Percentiles rank a stretch among this genome's conserved stretches.
Evolutionary conservation across 2,888 invertebrate species (phyloP).

Genomic region (Idaea biselata): DNA sequence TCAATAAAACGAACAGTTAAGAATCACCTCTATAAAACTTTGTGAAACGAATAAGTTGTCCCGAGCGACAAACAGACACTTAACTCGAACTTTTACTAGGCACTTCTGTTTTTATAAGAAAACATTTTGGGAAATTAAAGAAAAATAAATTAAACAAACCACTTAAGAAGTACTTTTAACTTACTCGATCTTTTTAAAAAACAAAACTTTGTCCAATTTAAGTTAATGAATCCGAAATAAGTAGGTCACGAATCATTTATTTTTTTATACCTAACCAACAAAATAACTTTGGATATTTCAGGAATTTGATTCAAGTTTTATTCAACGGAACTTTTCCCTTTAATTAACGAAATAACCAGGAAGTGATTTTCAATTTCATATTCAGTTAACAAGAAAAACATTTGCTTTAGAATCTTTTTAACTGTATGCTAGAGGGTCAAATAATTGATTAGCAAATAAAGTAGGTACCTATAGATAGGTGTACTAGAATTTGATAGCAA

Average conservation of each 20-base stretch:
- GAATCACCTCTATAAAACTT: not conserved
- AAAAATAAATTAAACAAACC: not conserved
- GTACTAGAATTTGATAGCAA: too few relatives aligned
- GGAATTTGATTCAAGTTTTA: not conserved
- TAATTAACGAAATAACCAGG: too few relatives aligned
- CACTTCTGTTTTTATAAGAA: not conserved
- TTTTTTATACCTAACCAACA: not conserved
- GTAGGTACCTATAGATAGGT: too few relatives aligned
- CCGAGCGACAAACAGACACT: not conserved
- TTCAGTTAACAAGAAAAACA: too few relatives aligned
- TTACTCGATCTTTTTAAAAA: not conserved
- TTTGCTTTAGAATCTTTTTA: too few relatives aligned
- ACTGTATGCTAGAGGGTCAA: too few relatives aligned
- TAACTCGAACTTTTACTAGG: not conserved
- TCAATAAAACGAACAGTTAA: not conserved
- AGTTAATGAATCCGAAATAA: not conserved
- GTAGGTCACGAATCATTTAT: too few relatives aligned
- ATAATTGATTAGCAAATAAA: too few relatives aligned
- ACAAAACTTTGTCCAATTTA: not conserved
- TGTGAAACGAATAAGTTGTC: not conserved
- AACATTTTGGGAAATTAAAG: not conserved
- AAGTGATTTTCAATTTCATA: too few relatives aligned
- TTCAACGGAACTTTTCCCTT: too few relatives aligned
- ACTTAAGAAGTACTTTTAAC: not conserved
- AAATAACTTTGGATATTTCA: not conserved